Evolutionary conservation across 2,888 invertebrate species (phyloP).

Genomic region (Sturmia bella): DNA sequence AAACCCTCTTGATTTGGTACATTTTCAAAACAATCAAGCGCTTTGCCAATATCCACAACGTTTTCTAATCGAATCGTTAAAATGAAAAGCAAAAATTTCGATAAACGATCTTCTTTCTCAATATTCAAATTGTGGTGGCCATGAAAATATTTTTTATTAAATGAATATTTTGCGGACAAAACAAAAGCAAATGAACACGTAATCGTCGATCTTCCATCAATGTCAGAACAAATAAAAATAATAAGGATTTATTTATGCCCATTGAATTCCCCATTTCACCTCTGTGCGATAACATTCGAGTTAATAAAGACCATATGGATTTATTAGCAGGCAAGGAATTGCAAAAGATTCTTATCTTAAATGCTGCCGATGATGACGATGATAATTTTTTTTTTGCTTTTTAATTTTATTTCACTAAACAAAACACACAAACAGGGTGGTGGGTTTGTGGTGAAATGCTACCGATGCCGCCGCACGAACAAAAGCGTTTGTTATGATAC

Average conservation of each 20-base stretch:
- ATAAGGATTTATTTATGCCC: slow-evolving; percentile 26
- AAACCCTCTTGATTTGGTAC: slow-evolving; percentile 1
- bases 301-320: slow-evolving; percentile 58
- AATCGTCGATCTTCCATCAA: slow-evolving; percentile 66
- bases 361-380: slow-evolving; percentile 40
- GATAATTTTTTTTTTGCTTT: background rate
- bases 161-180: slow-evolving; percentile 43
- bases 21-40: slow-evolving; percentile 26
- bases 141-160: slow-evolving; percentile 42
- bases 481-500: slow-evolving; percentile 6
- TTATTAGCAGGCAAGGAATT: slow-evolving; percentile 11
- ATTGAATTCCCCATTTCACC: slow-evolving; percentile 17
- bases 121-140: slow-evolving; percentile 61
- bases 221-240: slow-evolving; percentile 49
- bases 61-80: slow-evolving; percentile 41
- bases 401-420: background rate
- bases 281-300: slow-evolving; percentile 12
- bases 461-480: slow-evolving; percentile 51
- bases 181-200: slow-evolving; percentile 55
- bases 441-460: slow-evolving; percentile 51
- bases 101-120: slow-evolving; percentile 63
- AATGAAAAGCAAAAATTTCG: background rate
- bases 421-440: slow-evolving; percentile 41
- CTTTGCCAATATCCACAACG: slow-evolving; percentile 36
- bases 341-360: slow-evolving; percentile 66